Base-by-base conservation (phyloP, 23 tunicate genomes). In the Halocynthia aurantium region DNA sequence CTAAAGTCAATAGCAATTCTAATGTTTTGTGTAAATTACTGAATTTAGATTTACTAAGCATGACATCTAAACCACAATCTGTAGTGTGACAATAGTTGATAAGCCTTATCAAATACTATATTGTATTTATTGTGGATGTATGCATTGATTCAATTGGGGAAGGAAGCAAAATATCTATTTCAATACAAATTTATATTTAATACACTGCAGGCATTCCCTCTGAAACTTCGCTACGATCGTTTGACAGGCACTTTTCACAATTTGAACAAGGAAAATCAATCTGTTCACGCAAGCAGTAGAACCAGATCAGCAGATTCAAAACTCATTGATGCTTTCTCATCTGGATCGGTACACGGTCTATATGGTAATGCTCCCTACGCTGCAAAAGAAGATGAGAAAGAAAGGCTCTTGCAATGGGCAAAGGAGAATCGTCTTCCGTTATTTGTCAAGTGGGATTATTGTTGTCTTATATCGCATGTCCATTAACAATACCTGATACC, bases 221-320 rank as follows among this genome's bases (percentile, higher is more conserved):
- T 78, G 44, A 79, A 77, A 8, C 58, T 89, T 6, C 82, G 88
- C 52, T 89, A 89, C 82, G 80, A 87, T 66, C 80, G 96, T 8
- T 80, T 89, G 15, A 89, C 96, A 12, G 96, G 96, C 9, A 83
- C 96, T 0, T 89, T 89, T 60, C 96, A 89, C 56, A 85, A 89
- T 51, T 11, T 80, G 8, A 79, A 84, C 58, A 83, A 85, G 57
- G 90, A 89, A 84, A 84, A 49, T n/a, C 82, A 9, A 22, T 66
- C 2, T 17, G n/a, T 15, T n/a, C 20, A 10, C 5, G 60, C 55
- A 8, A 22, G 13, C 56, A 55, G 8, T 56, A 17, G 64, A 21
- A 8, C 21, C 22, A 51, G 6, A 10, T 12, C 63, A 22, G 6
- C 20, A 53, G 13, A 72, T 51, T 15, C 78, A 20, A 52, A 50